Evolutionary conservation across 2,797 vertebrate genomes (phyloP), one percentile per base, ranked within the genome.

Genomic region (Momotus momota): DNA sequence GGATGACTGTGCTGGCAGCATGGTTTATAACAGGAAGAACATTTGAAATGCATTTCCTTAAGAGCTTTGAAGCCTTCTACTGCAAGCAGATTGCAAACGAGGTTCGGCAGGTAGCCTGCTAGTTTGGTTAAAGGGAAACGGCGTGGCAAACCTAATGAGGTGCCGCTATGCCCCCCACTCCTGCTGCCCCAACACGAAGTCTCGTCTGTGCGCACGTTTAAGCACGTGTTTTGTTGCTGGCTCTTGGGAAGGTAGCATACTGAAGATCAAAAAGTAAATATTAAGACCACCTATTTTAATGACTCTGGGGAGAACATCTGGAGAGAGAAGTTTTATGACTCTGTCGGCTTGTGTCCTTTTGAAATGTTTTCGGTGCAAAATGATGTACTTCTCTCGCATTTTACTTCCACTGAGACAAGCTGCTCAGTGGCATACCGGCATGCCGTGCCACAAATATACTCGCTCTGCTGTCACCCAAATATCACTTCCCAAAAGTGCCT

Each of bases 241-340:
- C 21, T 93, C 89, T 90, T 57, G 46, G 43, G 90, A 93, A 92
- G 46, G 64, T 11, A 87, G 40, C 69, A 46, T 8, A 46, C 57
- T 65, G 52, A 62, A 95, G 83, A 96, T 82, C 81, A 95, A 88
- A 95, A 93, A 96, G 43, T 77, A 93, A 94, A 93, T 74, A 94
- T 70, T 85, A 77, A 88, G 90, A 84, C 78, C 90, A 92, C 91
- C 96, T 90, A 84, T 94, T 94, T 92, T 69, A 93, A 82, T 78
- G 81, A 79, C 90, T 89, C 86, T 80, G 54, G 86, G 86, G 83
- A 94, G 81, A 96, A 96, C 96, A 97, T 93, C 96, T 95, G 91
- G 93, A 94, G 83, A 86, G 70, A 93, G 86, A 92, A 93, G 81
- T 92, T 96, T 95, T 94, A 96, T 16, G 78, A 58, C 83, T 85